Percentiles rank a stretch among this genome's conserved stretches.
Evolutionary conservation across 2,797 vertebrate genomes (phyloP).

Genomic region (Sternotherus odoratus): DNA sequence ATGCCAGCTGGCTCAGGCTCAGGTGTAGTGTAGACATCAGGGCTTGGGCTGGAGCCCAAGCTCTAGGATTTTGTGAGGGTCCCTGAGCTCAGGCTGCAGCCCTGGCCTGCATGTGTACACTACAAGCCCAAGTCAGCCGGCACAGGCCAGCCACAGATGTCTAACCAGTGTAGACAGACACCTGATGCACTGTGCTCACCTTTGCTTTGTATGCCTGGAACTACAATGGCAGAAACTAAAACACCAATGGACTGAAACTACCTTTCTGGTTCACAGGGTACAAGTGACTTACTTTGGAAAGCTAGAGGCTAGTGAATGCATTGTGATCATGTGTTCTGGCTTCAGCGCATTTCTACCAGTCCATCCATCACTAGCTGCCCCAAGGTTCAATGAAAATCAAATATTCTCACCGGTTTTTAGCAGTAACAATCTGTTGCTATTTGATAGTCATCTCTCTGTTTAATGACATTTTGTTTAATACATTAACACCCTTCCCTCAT

Average conservation of each 20-base stretch:
- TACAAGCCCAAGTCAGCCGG: too few species aligned
- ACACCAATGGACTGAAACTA: background rate
- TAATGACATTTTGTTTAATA: constrained; percentile 10
- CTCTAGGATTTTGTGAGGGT: too few species aligned
- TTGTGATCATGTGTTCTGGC: background rate
- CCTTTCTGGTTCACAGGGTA: background rate
- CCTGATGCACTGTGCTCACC: background rate
- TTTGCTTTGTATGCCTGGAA: background rate
- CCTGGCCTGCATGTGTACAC: too few species aligned
- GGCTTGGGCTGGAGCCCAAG: background rate
- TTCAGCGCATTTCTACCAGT: background rate
- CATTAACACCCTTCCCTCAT: constrained; percentile 17
- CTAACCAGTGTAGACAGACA: too few species aligned
- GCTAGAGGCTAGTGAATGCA: background rate
- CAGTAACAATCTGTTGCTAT: background rate
- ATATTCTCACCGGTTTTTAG: constrained; percentile 20
- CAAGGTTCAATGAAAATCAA: background rate
- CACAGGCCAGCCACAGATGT: too few species aligned
- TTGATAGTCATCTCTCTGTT: background rate
- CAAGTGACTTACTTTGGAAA: background rate
- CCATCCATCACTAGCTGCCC: background rate
- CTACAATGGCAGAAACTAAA: background rate
- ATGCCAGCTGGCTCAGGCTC: background rate
- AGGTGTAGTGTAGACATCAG: background rate
- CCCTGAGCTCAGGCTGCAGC: too few species aligned